phyloP scores from a whole-genome alignment of 1,140 invertebrate species.

The Saccostrea cuccullata region DNA sequence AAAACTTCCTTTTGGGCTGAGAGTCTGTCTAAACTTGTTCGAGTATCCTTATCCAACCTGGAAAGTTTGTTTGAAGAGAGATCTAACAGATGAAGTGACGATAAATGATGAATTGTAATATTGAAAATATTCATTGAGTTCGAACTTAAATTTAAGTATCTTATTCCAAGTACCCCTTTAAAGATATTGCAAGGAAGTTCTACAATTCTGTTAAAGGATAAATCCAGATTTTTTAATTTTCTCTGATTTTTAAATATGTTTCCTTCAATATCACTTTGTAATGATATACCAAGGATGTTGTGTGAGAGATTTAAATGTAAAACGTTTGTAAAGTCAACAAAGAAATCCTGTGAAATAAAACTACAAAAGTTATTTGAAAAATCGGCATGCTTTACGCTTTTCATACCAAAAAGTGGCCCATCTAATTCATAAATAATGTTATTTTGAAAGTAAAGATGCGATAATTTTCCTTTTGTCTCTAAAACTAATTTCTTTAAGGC shows the following conservation, averaged over 20 bases:
- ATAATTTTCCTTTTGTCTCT: neutral
- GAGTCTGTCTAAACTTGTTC: neutral
- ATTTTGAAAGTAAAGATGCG: neutral
- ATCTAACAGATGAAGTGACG: constrained; percentile 40
- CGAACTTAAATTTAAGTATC: neutral
- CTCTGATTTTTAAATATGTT: constrained; percentile 14
- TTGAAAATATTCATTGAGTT: constrained; percentile 33
- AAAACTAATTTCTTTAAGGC: neutral
- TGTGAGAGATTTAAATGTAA: neutral
- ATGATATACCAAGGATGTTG: constrained; percentile 43
- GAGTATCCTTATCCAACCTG: neutral
- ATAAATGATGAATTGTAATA: neutral
- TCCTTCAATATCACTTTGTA: constrained; percentile 31
- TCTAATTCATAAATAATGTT: constrained; percentile 45
- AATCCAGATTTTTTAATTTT: constrained; percentile 22
- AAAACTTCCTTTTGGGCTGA: neutral
- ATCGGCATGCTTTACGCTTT: constrained; percentile 16
- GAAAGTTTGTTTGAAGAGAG: constrained; percentile 44
- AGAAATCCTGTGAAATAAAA: constrained; percentile 40
- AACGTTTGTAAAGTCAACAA: neutral
- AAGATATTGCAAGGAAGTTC: neutral
- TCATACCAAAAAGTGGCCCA: constrained; percentile 31
- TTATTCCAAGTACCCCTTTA: neutral
- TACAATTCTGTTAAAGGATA: constrained; percentile 39
- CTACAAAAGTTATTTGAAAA: constrained; percentile 52